phyloP scores from a whole-genome alignment of 2,888 invertebrate genomes.

The Sesamia inferens region DNA sequence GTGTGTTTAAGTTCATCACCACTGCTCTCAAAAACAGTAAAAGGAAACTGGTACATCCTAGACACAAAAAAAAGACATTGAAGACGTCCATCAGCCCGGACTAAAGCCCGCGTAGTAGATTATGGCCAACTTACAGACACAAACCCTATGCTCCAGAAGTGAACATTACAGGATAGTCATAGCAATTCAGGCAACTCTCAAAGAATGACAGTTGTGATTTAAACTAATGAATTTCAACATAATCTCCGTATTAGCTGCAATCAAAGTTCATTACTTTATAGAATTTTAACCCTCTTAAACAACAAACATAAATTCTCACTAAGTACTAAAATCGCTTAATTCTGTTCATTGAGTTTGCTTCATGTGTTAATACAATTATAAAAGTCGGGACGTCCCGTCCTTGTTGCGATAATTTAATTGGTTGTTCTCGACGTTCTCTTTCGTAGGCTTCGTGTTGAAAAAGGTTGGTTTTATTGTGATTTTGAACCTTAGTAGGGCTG shows the following conservation, averaged over 20 bases:
- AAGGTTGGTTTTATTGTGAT: background rate
- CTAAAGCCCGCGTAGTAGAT: background rate
- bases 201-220: background rate
- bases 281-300: background rate
- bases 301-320: background rate
- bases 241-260: background rate
- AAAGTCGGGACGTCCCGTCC: conserved; percentile 6
- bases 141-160: background rate
- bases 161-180: background rate
- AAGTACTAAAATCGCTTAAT: conserved; percentile 6
- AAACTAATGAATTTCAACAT: background rate
- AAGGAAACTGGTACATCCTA: background rate
- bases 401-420: conserved; percentile 32
- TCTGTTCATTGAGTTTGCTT: background rate
- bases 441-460: background rate
- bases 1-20: background rate
- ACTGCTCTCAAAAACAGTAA: background rate
- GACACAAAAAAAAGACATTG: background rate
- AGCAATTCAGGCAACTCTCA: background rate
- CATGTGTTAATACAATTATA: conserved; percentile 29
- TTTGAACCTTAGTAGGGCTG: background rate
- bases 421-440: background rate
- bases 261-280: background rate
- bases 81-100: background rate
- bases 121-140: background rate